Percentiles rank a stretch among this genome's conserved stretches.
These are phyloP conservation scores for Dicrostonyx torquatus DNA, from an alignment of 2,797 vertebrate genomes.

Conservation along the genomic window DNA sequence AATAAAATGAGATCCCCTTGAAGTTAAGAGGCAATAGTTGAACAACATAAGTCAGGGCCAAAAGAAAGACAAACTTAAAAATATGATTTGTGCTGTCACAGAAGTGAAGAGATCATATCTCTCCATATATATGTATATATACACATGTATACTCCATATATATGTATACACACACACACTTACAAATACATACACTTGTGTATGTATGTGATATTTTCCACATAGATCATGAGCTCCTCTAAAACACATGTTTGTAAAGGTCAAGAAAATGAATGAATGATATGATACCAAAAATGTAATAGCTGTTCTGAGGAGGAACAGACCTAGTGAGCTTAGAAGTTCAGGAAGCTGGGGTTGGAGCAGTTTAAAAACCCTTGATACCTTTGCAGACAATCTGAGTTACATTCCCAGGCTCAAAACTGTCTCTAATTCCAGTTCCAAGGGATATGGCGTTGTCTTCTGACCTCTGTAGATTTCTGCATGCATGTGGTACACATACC, in stretches of 20 bases:
- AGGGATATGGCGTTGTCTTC: not conserved
- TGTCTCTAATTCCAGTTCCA: not conserved
- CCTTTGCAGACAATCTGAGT: not conserved
- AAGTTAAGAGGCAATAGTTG: not conserved
- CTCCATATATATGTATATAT: too few relatives aligned
- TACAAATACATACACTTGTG: not conserved
- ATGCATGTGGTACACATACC: not conserved
- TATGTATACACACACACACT: too few relatives aligned
- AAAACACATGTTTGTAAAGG: not conserved
- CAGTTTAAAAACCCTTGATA: not conserved
- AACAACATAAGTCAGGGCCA: not conserved
- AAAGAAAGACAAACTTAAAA: conserved; percentile 19
- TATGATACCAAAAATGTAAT: not conserved
- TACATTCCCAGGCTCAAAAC: not conserved
- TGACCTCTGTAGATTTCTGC: not conserved
- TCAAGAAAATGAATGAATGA: conserved; percentile 10
- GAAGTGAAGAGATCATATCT: not conserved
- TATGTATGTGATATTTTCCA: not conserved
- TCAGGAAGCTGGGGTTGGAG: not conserved
- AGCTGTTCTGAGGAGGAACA: conserved; percentile 45
- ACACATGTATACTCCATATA: too few relatives aligned
- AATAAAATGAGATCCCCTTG: not conserved
- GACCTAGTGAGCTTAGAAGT: not conserved
- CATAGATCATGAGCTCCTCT: conserved; percentile 12
- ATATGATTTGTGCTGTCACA: not conserved